Conservation (phyloP, 2,888 invertebrate genomes). For the Harpagoxenus sublaevis region DNA sequence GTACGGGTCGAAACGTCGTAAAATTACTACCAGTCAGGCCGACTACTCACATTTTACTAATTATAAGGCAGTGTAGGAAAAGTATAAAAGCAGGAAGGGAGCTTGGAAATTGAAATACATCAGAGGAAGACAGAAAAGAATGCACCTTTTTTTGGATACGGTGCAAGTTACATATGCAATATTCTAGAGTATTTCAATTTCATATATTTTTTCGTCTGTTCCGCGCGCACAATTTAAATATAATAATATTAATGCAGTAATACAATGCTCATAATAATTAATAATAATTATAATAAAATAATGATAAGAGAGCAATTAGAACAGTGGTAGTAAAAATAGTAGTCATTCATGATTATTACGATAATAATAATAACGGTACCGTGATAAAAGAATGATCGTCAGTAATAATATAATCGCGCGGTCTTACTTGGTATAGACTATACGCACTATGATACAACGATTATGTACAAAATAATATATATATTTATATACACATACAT, state of each 20-base stretch:
- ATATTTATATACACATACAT: background rate
- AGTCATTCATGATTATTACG: background rate
- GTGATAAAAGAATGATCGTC: conserved; percentile 29
- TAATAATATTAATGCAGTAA: conserved; percentile 78
- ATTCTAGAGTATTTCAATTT: conserved; percentile 75
- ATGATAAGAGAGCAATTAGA: conserved; percentile 53
- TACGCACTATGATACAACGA: conserved; percentile 78
- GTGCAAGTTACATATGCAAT: conserved; percentile 10
- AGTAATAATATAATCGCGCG: conserved; percentile 68
- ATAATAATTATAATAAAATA: conserved; percentile 73
- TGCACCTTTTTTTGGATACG: background rate
- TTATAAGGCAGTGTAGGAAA: background rate
- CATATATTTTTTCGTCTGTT: conserved; percentile 80
- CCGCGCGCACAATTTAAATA: conserved; percentile 82
- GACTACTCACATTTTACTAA: too few relatives aligned
- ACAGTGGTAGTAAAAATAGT: conserved; percentile 51
- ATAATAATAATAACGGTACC: conserved; percentile 50
- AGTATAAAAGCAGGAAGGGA: background rate
- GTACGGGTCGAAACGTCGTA: too few relatives aligned
- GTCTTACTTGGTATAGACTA: conserved; percentile 63
- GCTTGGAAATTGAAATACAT: conserved; percentile 10
- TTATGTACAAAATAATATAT: conserved; percentile 83
- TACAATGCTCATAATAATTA: conserved; percentile 76
- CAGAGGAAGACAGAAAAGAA: background rate
- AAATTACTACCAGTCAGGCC: too few relatives aligned